Evolutionary conservation across 2,888 invertebrate species (phyloP), one percentile per base, ranked within the genome.

Genomic region (Lottia gigantea): DNA sequence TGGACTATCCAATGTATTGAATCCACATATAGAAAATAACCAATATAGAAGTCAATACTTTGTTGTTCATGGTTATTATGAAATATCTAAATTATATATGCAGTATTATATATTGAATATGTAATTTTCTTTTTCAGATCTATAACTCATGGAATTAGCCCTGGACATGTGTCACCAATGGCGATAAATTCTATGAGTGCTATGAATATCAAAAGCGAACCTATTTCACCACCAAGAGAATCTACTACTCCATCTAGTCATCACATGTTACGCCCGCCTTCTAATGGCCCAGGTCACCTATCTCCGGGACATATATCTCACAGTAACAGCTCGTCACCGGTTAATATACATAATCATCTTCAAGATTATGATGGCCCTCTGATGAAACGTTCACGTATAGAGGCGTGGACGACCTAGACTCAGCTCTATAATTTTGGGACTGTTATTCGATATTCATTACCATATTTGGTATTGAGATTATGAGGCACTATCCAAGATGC

Each of bases 161-260:
- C 74, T 55, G 75, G 77, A 46, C 74, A 80, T 64, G 76, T 82
- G 68, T 83, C 84, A 69, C 82, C 84, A 47, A 76, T 83, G 74
- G 80, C 80, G 63, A 79, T 83, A 69, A 83, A 82, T 77, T 82
- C 82, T 67, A 78, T 85, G 76, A 85, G 82, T 76, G 65, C 75
- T 40, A 82, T 96, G 80, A 95, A 95, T 95, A 87, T 97, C 88
- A 97, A 97, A 90, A 95, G 96, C 82, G 97, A 97, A 89, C 97
- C 97, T 40, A 95, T 96, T 87, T 96, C 96, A 79, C 97, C 97
- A 62, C 96, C 96, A 3, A 92, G 96, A 76, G 95, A 95, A 84
- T 93, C 93, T 82, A 94, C 93, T 82, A 90, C 89, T 71, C 85
- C 86, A 45, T 83, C 84, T 71, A 80, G 80, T 73, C 84, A 84